These are phyloP conservation scores for Labrus mixtus DNA, from an alignment of 2,113 vertebrate genomes.

Conservation along the genomic window DNA sequence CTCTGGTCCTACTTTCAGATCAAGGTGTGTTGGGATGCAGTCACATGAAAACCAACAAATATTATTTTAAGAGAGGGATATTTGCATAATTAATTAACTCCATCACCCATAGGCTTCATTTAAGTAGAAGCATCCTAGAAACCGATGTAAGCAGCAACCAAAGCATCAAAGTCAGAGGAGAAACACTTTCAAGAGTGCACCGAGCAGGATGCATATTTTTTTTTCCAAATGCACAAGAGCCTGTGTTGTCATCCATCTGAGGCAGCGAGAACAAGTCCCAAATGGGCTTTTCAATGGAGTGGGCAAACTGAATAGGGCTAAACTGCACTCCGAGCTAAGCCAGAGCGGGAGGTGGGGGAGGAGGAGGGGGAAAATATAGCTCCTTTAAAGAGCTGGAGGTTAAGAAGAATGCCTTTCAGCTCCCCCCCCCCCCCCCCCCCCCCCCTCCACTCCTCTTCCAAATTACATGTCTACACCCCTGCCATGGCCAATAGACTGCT, in stretches of 20 bases:
- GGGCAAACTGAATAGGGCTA: constrained; percentile 85
- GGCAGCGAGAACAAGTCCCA: constrained; percentile 69
- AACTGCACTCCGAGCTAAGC: constrained; percentile 79
- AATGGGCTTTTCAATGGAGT: constrained; percentile 83
- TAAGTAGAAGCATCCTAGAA: constrained; percentile 1
- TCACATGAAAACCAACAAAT: neutral
- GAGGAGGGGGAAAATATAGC: constrained; percentile 80
- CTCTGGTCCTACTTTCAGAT: neutral
- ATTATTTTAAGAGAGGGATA: neutral
- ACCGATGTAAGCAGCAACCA: neutral
- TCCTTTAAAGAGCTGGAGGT: constrained; percentile 83
- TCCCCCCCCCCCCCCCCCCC: constrained; percentile 51
- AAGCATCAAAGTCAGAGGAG: neutral
- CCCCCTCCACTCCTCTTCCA: constrained; percentile 61
- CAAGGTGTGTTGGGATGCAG: neutral
- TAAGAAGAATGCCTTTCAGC: constrained; percentile 80
- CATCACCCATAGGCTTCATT: neutral
- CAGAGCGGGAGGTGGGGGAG: constrained; percentile 76
- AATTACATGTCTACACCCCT: constrained; percentile 83
- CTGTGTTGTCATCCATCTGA: constrained; percentile 64
- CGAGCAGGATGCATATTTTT: constrained; percentile 43
- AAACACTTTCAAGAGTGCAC: neutral
- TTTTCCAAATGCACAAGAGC: constrained; percentile 47
- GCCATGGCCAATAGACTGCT: constrained; percentile 73
- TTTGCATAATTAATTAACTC: neutral